phyloP scores from a whole-genome alignment of 1,140 invertebrate species.

The Callitettix versicolor region DNA sequence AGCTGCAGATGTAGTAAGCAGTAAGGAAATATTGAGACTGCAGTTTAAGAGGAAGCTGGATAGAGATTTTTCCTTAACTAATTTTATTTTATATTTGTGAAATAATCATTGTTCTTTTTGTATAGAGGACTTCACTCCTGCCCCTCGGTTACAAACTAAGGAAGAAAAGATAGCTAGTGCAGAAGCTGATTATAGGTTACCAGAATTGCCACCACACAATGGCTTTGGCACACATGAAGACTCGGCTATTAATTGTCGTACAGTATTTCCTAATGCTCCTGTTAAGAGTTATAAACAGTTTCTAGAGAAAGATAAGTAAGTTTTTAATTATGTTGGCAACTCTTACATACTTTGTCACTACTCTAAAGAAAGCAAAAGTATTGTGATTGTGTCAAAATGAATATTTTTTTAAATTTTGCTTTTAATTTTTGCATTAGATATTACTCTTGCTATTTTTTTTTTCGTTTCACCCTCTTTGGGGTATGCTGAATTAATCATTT shows the following conservation, averaged over 20 bases:
- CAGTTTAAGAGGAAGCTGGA: no score
- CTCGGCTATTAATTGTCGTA: slow-evolving; percentile 66
- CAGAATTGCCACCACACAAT: slow-evolving; percentile 71
- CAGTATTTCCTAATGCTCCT: slow-evolving; percentile 15
- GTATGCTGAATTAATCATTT: no score
- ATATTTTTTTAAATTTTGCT: no score
- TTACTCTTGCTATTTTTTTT: no score
- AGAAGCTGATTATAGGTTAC: background rate
- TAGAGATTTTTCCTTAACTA: no score
- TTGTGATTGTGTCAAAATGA: no score
- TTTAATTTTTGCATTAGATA: no score
- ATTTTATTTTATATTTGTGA: background rate
- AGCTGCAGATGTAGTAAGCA: no score
- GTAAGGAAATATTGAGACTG: no score
- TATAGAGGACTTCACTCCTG: slow-evolving; percentile 39
- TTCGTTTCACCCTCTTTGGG: no score
- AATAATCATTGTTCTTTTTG: slow-evolving; percentile 27
- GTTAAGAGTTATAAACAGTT: slow-evolving; percentile 19
- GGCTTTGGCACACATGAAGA: slow-evolving; percentile 80
- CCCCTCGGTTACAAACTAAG: slow-evolving; percentile 16
- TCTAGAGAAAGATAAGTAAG: slow-evolving; percentile 22
- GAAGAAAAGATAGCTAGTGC: slow-evolving; percentile 2
- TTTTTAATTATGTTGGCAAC: background rate
- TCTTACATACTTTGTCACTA: no score
- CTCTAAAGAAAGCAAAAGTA: no score